phyloP scores from a whole-genome alignment of 2,888 invertebrate genomes.

The Scaeva pyrastri region DNA sequence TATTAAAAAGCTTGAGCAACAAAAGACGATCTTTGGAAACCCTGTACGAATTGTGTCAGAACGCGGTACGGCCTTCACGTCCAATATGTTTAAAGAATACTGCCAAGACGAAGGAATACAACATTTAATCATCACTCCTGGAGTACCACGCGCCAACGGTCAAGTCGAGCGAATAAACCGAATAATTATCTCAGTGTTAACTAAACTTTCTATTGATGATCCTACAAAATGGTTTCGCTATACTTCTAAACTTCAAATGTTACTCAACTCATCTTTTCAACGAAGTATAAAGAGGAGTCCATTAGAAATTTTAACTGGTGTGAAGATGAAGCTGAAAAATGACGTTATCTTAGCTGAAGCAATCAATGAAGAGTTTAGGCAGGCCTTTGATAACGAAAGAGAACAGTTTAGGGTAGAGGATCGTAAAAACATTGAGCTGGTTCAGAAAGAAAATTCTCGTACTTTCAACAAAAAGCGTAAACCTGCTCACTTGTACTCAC shows the following conservation, averaged over 20 bases:
- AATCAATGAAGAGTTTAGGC: background rate
- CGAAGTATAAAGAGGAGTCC: constrained; percentile 18
- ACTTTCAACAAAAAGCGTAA: background rate
- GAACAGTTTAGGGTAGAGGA: background rate
- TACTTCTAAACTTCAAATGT: constrained; percentile 3
- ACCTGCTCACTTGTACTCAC: background rate
- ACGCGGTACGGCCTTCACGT: background rate
- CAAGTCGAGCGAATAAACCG: constrained; percentile 8
- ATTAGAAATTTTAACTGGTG: background rate
- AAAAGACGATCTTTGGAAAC: background rate
- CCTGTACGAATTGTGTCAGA: background rate
- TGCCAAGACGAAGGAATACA: background rate
- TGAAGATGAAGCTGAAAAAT: background rate
- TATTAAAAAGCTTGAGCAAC: too few relatives aligned
- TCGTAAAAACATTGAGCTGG: background rate
- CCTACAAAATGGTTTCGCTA: constrained; percentile 1
- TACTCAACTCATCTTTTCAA: constrained; percentile 13
- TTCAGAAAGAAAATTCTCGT: background rate
- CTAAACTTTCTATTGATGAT: background rate
- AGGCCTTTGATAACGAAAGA: background rate
- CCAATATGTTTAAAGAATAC: background rate
- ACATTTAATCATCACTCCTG: background rate
- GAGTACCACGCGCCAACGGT: background rate
- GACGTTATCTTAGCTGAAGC: background rate
- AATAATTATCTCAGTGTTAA: background rate